Evolutionary conservation across 2,888 invertebrate species (phyloP).

Genomic region (Raillietiella orientalis): DNA sequence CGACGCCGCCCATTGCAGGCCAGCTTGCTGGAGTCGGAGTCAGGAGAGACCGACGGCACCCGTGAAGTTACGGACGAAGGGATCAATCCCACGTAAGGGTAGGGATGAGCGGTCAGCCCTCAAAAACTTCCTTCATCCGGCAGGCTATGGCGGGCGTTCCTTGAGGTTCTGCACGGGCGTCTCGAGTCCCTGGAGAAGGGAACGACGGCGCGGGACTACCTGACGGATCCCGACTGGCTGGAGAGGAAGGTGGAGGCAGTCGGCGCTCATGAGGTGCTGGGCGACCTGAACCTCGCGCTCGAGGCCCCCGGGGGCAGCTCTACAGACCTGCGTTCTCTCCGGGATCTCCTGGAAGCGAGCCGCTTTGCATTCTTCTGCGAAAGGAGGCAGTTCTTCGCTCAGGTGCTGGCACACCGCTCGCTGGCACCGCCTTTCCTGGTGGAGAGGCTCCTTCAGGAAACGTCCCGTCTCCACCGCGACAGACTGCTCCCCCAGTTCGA

Average conservation of each 20-base stretch:
- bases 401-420: constrained; percentile 12
- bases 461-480: constrained; percentile 9
- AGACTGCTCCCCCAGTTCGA: constrained; percentile 7
- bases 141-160: too few relatives aligned
- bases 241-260: constrained; percentile 7
- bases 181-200: too few relatives aligned
- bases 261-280: constrained; percentile 11
- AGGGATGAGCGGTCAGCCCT: too few relatives aligned
- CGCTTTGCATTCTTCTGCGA: constrained; percentile 41
- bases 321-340: constrained; percentile 21
- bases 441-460: constrained; percentile 14
- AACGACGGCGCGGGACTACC: too few relatives aligned
- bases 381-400: constrained; percentile 43
- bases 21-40: too few relatives aligned
- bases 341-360: constrained; percentile 32
- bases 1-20: too few relatives aligned
- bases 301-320: too few relatives aligned
- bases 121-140: too few relatives aligned
- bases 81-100: constrained; percentile 18
- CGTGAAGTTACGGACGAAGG: too few relatives aligned
- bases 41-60: too few relatives aligned
- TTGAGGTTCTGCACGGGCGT: too few relatives aligned
- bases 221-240: constrained; percentile 29
- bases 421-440: constrained; percentile 15
- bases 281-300: too few relatives aligned